Evolutionary conservation across 2,888 invertebrate genomes (phyloP).

Genomic region (Eudasyphora cyanicolor): DNA sequence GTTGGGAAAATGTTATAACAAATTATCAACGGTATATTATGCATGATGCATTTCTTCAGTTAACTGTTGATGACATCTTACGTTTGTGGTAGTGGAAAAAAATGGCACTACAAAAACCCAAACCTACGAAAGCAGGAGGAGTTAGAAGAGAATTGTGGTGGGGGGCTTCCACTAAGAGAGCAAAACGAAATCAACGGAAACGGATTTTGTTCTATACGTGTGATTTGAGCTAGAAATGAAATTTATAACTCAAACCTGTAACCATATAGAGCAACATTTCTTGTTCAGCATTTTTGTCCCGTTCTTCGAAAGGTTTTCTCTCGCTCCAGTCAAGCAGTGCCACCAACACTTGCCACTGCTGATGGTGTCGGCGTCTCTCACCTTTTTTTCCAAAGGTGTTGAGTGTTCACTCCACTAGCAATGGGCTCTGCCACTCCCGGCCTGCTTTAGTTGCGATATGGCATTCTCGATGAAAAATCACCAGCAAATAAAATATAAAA

Average conservation of each 20-base stretch:
- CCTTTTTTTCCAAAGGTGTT: slow-evolving; percentile 45
- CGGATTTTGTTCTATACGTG: slow-evolving; percentile 64
- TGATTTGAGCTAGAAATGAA: slow-evolving; percentile 64
- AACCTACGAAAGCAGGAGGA: background rate
- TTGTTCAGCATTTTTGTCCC: background rate
- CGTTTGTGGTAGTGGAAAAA: slow-evolving; percentile 42
- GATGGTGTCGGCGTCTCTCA: slow-evolving; percentile 3
- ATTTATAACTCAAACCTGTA: slow-evolving; percentile 64
- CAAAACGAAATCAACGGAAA: slow-evolving; percentile 53
- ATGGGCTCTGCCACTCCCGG: background rate
- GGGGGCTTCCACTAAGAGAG: too few relatives aligned
- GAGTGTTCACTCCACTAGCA: slow-evolving; percentile 35
- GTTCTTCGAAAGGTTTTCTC: too few relatives aligned
- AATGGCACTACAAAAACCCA: background rate
- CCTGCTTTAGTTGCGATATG: slow-evolving; percentile 57
- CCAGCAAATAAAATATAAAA: slow-evolving; percentile 56
- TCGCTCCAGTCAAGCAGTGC: slow-evolving; percentile 46
- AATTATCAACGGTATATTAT: slow-evolving; percentile 66
- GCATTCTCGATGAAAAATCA: slow-evolving; percentile 64
- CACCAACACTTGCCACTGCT: slow-evolving; percentile 51
- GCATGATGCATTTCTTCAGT: slow-evolving; percentile 66
- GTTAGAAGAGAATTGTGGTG: background rate
- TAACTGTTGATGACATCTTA: slow-evolving; percentile 65
- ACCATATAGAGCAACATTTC: slow-evolving; percentile 12
- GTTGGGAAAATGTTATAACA: slow-evolving; percentile 50